Evolutionary conservation across 2,113 vertebrate species (phyloP), one percentile per base, ranked within the genome.

Genomic region (Symphodus melops): DNA sequence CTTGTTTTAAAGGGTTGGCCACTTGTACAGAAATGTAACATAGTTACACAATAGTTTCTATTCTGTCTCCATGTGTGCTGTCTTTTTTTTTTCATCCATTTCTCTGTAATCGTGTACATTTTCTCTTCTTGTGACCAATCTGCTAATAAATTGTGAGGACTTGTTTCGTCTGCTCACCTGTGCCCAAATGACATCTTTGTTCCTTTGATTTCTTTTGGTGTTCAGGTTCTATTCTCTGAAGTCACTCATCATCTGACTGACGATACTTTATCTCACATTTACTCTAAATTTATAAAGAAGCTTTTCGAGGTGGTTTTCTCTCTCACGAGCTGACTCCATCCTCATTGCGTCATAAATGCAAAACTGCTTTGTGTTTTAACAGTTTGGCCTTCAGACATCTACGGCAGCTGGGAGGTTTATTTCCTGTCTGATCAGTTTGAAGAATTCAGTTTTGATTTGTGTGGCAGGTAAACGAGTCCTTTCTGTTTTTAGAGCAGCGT

Each of bases 81-180:
- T 87, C 41, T 65, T 25, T 55, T 75, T 55, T 75, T 69, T 75
- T 52, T 37, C 60, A 53, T 72, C 61, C 20, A n/a, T 67, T 63
- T 88, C 73, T 88, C 81, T 92, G 89, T 91, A 91, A 87, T 81
- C 52, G 19, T 82, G 46, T 76, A 2, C 48, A 13, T 61, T 68
- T 81, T 64, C 78, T 73, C 59, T 77, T 63, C 73, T 81, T 84
- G 86, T 93, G 91, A 93, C 89, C 91, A 93, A 91, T 90, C 86
- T 90, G 86, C 86, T 77, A 92, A 92, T 92, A 93, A 93, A 93
- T 85, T 57, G 83, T 89, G 89, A 91, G 90, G 83, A 82, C 82
- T 51, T 41, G 75, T 90, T 68, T 78, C 67, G 89, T 90, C 82
- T 71, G 41, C 79, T 91, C 88, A 84, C 79, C 74, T 44, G 67